Percentiles rank a stretch among this genome's conserved stretches.
These are phyloP conservation scores for Pipistrellus pipistrellus DNA, from an alignment of 2,797 vertebrate genomes.

Conservation along the genomic window DNA sequence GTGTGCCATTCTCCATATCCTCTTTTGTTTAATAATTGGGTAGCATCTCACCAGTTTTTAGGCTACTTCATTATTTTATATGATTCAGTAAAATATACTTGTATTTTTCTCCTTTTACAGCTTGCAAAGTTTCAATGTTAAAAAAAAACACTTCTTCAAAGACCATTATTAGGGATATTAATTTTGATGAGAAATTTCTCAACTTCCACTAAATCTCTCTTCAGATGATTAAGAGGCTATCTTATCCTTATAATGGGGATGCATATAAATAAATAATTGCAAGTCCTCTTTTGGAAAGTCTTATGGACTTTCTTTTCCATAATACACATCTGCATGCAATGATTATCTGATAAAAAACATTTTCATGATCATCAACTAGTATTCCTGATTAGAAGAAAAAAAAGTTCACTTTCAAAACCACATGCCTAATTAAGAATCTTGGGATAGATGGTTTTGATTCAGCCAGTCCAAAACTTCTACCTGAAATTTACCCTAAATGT, in stretches of 20 bases:
- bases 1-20: neutral
- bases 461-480: neutral
- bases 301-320: slow-evolving; percentile 70
- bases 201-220: slow-evolving; percentile 72
- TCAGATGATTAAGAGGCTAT: slow-evolving; percentile 71
- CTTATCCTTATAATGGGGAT: slow-evolving; percentile 50
- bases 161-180: slow-evolving; percentile 71
- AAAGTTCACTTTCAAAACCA: slow-evolving; percentile 54
- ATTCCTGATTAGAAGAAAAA: slow-evolving; percentile 70
- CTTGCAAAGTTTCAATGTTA: slow-evolving; percentile 60
- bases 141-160: slow-evolving; percentile 46
- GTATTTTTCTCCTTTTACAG: slow-evolving; percentile 53
- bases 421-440: slow-evolving; percentile 57
- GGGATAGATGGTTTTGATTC: neutral
- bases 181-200: slow-evolving; percentile 75
- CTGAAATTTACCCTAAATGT: slow-evolving; percentile 6
- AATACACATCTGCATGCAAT: slow-evolving; percentile 61
- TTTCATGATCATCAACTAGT: slow-evolving; percentile 66
- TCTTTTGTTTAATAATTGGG: slow-evolving; percentile 10
- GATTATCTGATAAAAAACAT: slow-evolving; percentile 63
- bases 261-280: slow-evolving; percentile 72
- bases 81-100: slow-evolving; percentile 30
- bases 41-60: slow-evolving; percentile 27
- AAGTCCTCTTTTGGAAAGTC: too few relatives aligned
- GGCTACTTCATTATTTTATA: slow-evolving; percentile 53